phyloP scores from a whole-genome alignment of 2,797 vertebrate genomes.

The Urophycis tenuis region DNA sequence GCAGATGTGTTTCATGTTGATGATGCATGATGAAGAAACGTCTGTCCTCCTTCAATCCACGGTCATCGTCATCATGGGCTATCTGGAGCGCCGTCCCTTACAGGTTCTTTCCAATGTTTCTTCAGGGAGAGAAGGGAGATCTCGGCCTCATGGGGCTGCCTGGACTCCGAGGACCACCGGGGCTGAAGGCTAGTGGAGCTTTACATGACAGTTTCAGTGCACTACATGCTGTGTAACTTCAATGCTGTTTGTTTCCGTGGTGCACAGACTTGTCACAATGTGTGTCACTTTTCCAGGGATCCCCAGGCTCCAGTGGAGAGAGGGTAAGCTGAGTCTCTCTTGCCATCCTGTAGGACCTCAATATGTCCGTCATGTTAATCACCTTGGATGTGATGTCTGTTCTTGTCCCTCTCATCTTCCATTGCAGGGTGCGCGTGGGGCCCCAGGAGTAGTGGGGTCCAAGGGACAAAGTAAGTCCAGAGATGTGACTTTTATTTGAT shows the following conservation, averaged over 20 bases:
- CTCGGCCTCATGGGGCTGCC: slow-evolving; percentile 82
- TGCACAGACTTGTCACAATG: neutral
- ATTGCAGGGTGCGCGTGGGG: slow-evolving; percentile 53
- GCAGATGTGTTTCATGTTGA: too few relatives aligned
- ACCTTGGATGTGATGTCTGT: neutral
- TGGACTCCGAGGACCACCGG: slow-evolving; percentile 85
- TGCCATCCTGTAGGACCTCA: neutral
- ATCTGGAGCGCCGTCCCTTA: neutral
- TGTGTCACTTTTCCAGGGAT: slow-evolving; percentile 48
- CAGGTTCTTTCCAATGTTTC: neutral
- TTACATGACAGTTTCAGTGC: neutral
- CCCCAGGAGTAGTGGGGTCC: slow-evolving; percentile 65
- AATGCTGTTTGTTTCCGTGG: neutral
- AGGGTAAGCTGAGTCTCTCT: slow-evolving; percentile 40
- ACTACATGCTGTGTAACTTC: neutral
- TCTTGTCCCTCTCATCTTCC: neutral
- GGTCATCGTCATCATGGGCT: neutral
- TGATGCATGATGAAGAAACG: too few relatives aligned
- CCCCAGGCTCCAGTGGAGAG: slow-evolving; percentile 63
- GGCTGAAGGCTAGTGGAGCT: slow-evolving; percentile 73
- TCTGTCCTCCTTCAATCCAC: neutral
- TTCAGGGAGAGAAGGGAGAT: slow-evolving; percentile 64
- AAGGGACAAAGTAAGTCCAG: slow-evolving; percentile 67
- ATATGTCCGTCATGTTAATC: neutral
- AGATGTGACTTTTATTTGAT: neutral